These are phyloP conservation scores for Lepus townsendii DNA, from an alignment of 2,797 vertebrate species.

Conservation along the genomic window DNA sequence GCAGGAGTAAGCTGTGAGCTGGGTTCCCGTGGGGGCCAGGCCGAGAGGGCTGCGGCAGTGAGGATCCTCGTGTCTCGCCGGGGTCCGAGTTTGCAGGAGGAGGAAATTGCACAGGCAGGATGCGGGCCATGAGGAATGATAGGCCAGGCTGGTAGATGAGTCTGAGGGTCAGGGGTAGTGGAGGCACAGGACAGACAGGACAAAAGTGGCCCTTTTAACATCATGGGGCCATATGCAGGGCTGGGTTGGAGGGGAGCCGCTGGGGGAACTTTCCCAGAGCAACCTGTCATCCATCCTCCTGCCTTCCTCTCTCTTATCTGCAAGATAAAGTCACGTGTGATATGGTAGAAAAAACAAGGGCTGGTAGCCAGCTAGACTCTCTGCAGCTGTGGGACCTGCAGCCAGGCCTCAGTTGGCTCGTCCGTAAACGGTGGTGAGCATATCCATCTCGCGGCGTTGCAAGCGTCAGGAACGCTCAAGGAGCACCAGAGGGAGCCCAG, in stretches of 20 bases:
- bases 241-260: neutral
- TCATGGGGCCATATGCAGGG: neutral
- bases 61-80: neutral
- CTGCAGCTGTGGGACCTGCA: constrained; percentile 25
- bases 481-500: neutral
- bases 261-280: constrained; percentile 32
- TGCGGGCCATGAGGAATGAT: neutral
- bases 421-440: constrained; percentile 2
- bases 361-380: constrained; percentile 44
- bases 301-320: constrained; percentile 6
- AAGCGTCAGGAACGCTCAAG: neutral
- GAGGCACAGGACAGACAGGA: neutral
- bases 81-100: neutral
- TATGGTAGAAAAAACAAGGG: neutral
- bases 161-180: neutral
- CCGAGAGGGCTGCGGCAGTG: neutral
- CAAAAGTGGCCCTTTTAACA: constrained; percentile 43
- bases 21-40: neutral
- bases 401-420: constrained; percentile 58
- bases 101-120: neutral
- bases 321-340: constrained; percentile 54
- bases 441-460: neutral
- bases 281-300: constrained; percentile 37
- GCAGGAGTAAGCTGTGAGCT: neutral
- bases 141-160: neutral